Conservation (phyloP, 2,888 invertebrate species). For the Mellilla xanthometata region DNA sequence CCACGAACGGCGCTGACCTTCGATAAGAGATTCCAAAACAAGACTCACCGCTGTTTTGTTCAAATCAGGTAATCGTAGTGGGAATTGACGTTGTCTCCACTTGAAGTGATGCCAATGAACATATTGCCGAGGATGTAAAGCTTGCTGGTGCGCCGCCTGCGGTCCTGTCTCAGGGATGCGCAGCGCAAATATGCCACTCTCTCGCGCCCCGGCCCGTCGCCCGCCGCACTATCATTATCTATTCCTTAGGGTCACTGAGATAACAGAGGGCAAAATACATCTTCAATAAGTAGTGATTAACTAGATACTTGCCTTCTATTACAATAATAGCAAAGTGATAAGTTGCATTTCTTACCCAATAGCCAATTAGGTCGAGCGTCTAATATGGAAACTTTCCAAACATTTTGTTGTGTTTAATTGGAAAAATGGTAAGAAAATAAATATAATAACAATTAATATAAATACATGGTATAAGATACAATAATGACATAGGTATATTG, state of each 20-base stretch:
- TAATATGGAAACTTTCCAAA: no score
- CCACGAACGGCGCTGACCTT: constrained; percentile 41
- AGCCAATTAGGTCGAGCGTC: no score
- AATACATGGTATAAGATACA: no score
- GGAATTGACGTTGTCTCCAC: constrained; percentile 76
- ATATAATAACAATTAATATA: no score
- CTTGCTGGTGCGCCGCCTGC: constrained; percentile 29
- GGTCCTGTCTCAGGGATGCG: constrained; percentile 47
- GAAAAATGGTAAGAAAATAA: no score
- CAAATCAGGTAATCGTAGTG: constrained; percentile 80
- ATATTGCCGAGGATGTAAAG: constrained; percentile 56
- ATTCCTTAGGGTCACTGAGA: constrained; percentile 57
- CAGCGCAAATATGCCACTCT: constrained; percentile 41
- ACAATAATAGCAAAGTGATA: no score
- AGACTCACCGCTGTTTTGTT: constrained; percentile 60
- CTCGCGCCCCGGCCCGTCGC: constrained; percentile 29
- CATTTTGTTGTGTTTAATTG: no score
- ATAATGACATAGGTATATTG: no score
- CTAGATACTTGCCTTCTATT: no score
- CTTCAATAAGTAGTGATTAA: constrained; percentile 42
- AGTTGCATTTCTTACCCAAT: no score
- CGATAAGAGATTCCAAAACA: constrained; percentile 43
- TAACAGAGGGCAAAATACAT: constrained; percentile 55
- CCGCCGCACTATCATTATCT: constrained; percentile 56
- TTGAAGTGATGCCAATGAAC: constrained; percentile 79